Conservation (phyloP, 2,888 invertebrate species). For the Cyclophora punctaria region DNA sequence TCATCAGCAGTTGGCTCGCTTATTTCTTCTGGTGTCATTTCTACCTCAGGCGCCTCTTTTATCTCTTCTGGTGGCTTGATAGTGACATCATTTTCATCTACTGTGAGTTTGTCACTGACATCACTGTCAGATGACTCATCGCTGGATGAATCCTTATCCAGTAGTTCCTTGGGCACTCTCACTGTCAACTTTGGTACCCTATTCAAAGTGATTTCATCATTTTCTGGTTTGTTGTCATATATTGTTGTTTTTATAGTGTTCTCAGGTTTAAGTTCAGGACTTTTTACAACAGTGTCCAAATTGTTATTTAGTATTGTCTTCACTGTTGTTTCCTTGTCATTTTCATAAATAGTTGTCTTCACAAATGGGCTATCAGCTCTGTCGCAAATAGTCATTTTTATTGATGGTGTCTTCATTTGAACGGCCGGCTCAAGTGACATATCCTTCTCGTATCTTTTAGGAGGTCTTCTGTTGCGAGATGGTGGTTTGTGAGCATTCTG, state of each 20-base stretch:
- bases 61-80: constrained; percentile 22
- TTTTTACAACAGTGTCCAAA: constrained; percentile 37
- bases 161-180: constrained; percentile 77
- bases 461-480: constrained; percentile 51
- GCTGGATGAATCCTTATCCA: constrained; percentile 69
- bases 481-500: constrained; percentile 57
- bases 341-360: constrained; percentile 61
- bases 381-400: constrained; percentile 70
- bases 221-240: constrained; percentile 63
- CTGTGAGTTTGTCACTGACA: constrained; percentile 75
- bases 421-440: constrained; percentile 23
- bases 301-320: constrained; percentile 60
- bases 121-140: constrained; percentile 76
- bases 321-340: constrained; percentile 52
- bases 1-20: constrained; percentile 14
- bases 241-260: constrained; percentile 61
- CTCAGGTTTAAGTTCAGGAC: constrained; percentile 49
- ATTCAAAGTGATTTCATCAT: constrained; percentile 57
- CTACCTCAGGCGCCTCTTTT: constrained; percentile 15
- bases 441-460: constrained; percentile 61
- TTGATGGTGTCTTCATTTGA: constrained; percentile 49
- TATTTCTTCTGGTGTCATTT: constrained; percentile 15
- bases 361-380: constrained; percentile 68
- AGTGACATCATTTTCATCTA: constrained; percentile 65
- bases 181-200: constrained; percentile 82